Percentiles rank a stretch among this genome's conserved stretches.
Conservation (phyloP, 2,113 vertebrate species). For the human (Homo sapiens) region DNA sequence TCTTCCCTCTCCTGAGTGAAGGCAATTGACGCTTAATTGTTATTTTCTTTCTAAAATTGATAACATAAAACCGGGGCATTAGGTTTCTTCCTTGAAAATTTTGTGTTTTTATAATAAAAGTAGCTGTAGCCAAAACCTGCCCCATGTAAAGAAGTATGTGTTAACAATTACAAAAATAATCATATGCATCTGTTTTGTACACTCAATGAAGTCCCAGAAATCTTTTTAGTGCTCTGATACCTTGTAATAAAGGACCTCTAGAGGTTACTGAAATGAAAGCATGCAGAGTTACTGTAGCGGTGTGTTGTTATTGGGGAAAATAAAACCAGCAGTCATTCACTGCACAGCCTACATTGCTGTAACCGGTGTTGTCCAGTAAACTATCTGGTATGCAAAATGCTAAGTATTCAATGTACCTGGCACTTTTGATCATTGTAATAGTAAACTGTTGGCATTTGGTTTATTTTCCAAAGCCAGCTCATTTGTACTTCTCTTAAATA, state of each 20-base stretch:
- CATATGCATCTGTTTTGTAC: neutral
- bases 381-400: slow-evolving; percentile 72
- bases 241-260: neutral
- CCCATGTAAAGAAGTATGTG: neutral
- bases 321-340: slow-evolving; percentile 66
- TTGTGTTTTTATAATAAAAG: neutral
- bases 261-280: neutral
- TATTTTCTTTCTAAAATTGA: neutral
- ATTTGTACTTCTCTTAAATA: slow-evolving; percentile 68
- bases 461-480: slow-evolving; percentile 70
- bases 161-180: neutral
- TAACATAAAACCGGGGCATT: neutral
- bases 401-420: slow-evolving; percentile 76
- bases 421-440: slow-evolving; percentile 57
- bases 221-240: neutral
- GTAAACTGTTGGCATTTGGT: slow-evolving; percentile 73
- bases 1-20: fast-evolving
- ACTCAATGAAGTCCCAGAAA: neutral
- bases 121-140: neutral
- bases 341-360: slow-evolving; percentile 48
- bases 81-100: neutral
- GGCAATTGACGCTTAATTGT: neutral
- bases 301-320: slow-evolving; percentile 64
- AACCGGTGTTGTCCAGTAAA: slow-evolving; percentile 78
- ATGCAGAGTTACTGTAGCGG: slow-evolving; percentile 46